These are phyloP conservation scores for Pseudorectes ferrugineus DNA, from an alignment of 2,113 vertebrate species.

Conservation along the genomic window DNA sequence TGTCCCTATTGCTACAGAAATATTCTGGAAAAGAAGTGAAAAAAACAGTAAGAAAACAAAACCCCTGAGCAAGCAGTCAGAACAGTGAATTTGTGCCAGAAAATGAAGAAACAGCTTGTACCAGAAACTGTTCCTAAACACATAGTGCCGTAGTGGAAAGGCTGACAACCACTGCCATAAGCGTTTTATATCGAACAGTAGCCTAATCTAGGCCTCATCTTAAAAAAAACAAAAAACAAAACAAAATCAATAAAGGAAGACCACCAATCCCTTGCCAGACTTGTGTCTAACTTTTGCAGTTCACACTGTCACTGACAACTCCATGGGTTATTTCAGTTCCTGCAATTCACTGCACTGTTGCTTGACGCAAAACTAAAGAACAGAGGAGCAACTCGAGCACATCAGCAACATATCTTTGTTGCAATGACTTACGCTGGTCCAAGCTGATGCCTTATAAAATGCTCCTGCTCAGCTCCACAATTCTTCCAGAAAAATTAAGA, in stretches of 20 bases:
- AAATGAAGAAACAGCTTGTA: not conserved
- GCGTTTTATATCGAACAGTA: not conserved
- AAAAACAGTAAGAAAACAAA: not conserved
- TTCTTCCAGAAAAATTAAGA: not conserved
- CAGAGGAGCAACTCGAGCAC: not conserved
- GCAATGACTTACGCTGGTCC: not conserved
- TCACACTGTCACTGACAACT: not conserved
- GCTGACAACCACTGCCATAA: not conserved
- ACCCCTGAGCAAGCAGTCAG: not conserved
- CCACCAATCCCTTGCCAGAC: not conserved
- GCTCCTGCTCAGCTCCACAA: not conserved
- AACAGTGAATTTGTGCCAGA: not conserved
- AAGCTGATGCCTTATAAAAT: not conserved
- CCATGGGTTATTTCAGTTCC: not conserved
- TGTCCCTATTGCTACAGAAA: not conserved
- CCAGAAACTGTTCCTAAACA: not conserved
- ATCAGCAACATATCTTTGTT: not conserved
- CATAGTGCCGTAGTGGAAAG: accelerated
- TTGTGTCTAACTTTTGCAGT: not conserved
- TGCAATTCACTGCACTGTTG: not conserved
- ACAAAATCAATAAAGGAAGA: not conserved
- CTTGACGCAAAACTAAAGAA: not conserved
- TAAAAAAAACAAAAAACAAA: not conserved
- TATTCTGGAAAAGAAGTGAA: not conserved
- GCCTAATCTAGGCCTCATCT: not conserved